Base-by-base conservation (phyloP, 1,140 invertebrate species). In the Lucilia sericata region DNA sequence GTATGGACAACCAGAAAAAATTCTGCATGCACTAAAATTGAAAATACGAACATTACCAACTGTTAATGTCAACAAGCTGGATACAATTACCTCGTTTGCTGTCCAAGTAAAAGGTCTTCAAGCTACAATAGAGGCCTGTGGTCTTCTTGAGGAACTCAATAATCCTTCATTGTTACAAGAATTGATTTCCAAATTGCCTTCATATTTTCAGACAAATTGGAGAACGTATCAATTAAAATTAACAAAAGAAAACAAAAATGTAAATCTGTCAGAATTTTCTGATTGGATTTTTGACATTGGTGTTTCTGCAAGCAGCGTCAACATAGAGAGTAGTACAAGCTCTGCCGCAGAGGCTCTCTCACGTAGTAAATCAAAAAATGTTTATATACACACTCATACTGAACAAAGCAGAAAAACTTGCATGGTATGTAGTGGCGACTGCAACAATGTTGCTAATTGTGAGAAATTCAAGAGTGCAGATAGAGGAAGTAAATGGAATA, bases 231-330 rank as follows among this genome's bases (percentile, higher is more conserved):
- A 75, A 34, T 34, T 75, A 34, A 74, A 14, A 0, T 34, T 75
- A 2, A 8, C 25, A 34, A 25, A 75, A 75, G 7, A 30, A 36
- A 47, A 47, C 8, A 49, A 49, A 25, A 47, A 55, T 13, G 17
- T 25, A 19, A 81, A 81, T 12, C n/a, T 81, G n/a, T 55, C 21
- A 19, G 78, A 81, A 13, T 81, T 81, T 81, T 17, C 36, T 10
- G 49, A 36, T 8, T 81, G 78, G 78, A 81, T 81, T n/a, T 81
- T 81, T 81, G 19, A 81, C 34, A 51, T 81, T 81, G 78, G 78
- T 13, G n/a, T 81, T 9, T 74, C 55, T 30, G 82, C 65, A 34
- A 83, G 60, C 19, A 82, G 25, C 17, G 82, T 83, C 25, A 83
- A 70, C 42, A 74, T 83, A 70, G 34, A 34, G 25, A 36, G 55